Percentiles rank a stretch among this genome's conserved stretches.
phyloP scores from a whole-genome alignment of 2,888 invertebrate genomes.

The Neuroscelio doddi region DNA sequence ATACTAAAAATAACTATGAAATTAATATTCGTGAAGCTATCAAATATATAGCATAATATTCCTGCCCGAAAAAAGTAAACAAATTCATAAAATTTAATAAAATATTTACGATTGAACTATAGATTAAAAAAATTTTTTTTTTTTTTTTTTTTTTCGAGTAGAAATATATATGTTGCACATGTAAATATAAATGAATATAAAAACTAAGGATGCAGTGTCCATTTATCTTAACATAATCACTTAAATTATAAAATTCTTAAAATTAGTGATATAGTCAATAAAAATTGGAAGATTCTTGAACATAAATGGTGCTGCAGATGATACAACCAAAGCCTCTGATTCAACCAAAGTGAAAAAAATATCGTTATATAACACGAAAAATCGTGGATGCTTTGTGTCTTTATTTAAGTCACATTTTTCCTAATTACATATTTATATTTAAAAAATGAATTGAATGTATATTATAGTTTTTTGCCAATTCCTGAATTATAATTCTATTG shows the following conservation, averaged over 20 bases:
- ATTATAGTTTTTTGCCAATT: not conserved
- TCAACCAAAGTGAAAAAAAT: constrained; percentile 8
- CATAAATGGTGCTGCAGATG: not conserved
- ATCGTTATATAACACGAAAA: constrained; percentile 1
- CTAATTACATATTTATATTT: not conserved
- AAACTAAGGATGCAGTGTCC: constrained; percentile 46
- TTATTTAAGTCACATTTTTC: constrained; percentile 27
- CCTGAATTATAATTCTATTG: not conserved
- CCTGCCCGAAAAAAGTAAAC: not conserved
- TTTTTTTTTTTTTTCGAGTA: not conserved
- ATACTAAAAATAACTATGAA: constrained; percentile 2
- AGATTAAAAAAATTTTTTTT: too few relatives aligned
- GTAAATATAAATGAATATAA: constrained; percentile 15
- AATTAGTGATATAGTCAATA: too few relatives aligned
- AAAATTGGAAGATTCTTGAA: not conserved
- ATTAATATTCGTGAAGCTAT: constrained; percentile 8
- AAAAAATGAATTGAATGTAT: too few relatives aligned
- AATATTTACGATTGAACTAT: too few relatives aligned
- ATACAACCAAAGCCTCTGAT: constrained; percentile 33
- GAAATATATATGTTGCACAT: not conserved
- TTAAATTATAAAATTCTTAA: constrained; percentile 3
- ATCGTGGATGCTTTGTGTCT: not conserved
- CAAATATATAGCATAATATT: not conserved
- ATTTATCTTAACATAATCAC: constrained; percentile 40
- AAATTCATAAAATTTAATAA: not conserved